Evolutionary conservation across 2,888 invertebrate genomes (phyloP).

Genomic region (Drosophila monieri): DNA sequence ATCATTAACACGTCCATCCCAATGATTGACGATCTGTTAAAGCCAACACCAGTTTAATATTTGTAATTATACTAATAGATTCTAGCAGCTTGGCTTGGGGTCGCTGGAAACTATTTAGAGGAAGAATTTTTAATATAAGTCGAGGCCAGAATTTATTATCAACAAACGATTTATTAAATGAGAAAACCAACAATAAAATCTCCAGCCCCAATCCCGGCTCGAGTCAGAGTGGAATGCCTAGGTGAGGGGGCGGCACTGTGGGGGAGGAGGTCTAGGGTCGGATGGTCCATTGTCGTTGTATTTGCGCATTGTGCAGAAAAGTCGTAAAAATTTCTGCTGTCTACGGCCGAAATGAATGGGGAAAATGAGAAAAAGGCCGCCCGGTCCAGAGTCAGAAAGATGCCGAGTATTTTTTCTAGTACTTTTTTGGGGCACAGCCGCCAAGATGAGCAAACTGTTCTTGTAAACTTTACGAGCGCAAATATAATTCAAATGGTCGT

Average conservation of each 20-base stretch:
- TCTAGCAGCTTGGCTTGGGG: not conserved
- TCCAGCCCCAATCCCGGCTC: conserved; percentile 21
- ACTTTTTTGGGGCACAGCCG: conserved; percentile 1
- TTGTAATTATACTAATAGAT: not conserved
- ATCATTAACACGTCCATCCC: not conserved
- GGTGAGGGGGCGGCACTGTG: conserved; percentile 1
- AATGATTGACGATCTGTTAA: not conserved
- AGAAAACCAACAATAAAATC: conserved; percentile 65
- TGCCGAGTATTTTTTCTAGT: not conserved
- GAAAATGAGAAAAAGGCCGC: conserved; percentile 26
- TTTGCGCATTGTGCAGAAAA: conserved; percentile 78
- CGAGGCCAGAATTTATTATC: conserved; percentile 71
- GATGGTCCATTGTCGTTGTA: conserved; percentile 72
- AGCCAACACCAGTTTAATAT: conserved; percentile 2
- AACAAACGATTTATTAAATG: conserved; percentile 78
- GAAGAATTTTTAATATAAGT: conserved; percentile 67
- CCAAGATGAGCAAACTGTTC: conserved; percentile 63
- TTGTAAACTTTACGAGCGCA: conserved; percentile 82
- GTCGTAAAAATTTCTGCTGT: conserved; percentile 78
- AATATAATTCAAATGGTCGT: conserved; percentile 82
- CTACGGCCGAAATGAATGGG: conserved; percentile 60
- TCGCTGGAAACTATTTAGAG: conserved; percentile 29
- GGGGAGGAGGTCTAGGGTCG: conserved; percentile 33
- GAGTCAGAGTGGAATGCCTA: conserved; percentile 26
- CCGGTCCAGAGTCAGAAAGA: not conserved